Base-by-base conservation (phyloP, 2,888 invertebrate species). In the Ophion ventricosus region DNA sequence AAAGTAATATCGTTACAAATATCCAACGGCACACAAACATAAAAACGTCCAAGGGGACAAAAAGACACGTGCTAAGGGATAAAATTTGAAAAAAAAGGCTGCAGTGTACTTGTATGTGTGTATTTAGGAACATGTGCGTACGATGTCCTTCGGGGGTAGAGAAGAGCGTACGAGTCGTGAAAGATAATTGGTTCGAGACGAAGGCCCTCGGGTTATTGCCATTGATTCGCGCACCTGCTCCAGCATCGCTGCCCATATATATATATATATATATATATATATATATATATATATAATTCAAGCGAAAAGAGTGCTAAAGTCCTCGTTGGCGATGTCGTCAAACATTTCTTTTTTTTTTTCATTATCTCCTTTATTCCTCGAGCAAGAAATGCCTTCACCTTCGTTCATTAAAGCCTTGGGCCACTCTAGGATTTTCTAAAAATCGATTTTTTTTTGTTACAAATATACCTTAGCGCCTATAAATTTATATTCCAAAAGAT, bases 141-240 rank as follows among this genome's bases (percentile, higher is more conserved):
- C 29, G 74, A 49, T 67, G 85, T 83, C 74, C 85, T 80, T 70
- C 79, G 81, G 29, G 56, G 56, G 29, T n/a, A 43, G 56, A 35
- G 61, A 54, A 74, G 72, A 83, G 17, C 82, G 85, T 81, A 85
- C 83, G 85, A 87, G 85, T 87, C 87, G 86, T 80, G 57, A 72
- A 66, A 86, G 84, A 88, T 90, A 89, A 90, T 88, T 88, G 87
- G 84, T 82, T 77, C 59, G 73, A 83, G 85, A 70, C 43, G 75
- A 25, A 72, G 64, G 78, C 80, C 84, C 56, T 84, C 79, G 70
- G 83, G 88, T 72, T 83, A 83, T 80, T 87, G 85, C 81, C 91
- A 88, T 88, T 88, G 88, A 89, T 89, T 88, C 87, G 86, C 78
- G 87, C 86, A 89, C 88, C 88, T 89, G 89, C 89, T 86, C 88